Percentiles rank a stretch among this genome's conserved stretches.
These are phyloP conservation scores for Phortica magna DNA, from an alignment of 2,888 invertebrate species.

Conservation along the genomic window DNA sequence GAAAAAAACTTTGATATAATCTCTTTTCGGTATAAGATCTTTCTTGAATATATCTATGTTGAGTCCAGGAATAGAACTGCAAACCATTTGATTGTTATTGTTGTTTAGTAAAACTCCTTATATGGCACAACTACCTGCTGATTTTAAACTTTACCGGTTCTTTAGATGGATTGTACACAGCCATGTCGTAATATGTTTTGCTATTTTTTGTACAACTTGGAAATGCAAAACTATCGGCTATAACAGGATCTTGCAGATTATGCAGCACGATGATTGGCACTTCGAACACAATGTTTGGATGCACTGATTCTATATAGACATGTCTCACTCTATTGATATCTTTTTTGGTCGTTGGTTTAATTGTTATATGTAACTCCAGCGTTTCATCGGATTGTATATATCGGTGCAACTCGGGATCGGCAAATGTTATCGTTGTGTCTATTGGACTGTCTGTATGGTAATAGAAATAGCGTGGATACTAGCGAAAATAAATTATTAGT, in stretches of 20 bases:
- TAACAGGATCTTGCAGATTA: conserved; percentile 31
- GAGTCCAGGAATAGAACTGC: conserved; percentile 52
- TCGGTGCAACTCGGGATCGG: conserved; percentile 43
- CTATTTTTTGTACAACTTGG: conserved; percentile 53
- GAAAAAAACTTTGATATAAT: conserved; percentile 55
- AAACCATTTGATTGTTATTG: background rate
- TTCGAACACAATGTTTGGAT: conserved; percentile 68
- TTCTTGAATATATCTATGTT: conserved; percentile 37
- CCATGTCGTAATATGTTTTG: conserved; percentile 60
- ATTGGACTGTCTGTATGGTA: conserved; percentile 60
- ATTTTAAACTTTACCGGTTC: conserved; percentile 43
- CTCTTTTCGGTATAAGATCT: conserved; percentile 30
- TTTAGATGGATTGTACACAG: conserved; percentile 60
- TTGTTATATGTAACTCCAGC: conserved; percentile 52
- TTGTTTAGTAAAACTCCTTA: background rate
- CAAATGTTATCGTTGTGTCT: conserved; percentile 51
- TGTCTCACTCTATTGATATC: conserved; percentile 62
- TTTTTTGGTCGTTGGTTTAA: conserved; percentile 42
- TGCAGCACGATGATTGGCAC: conserved; percentile 63
- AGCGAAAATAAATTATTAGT: background rate
- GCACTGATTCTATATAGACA: conserved; percentile 60
- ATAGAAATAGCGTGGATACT: conserved; percentile 62
- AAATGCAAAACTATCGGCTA: conserved; percentile 47
- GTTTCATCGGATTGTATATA: conserved; percentile 61
- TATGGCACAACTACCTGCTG: background rate